phyloP scores from a whole-genome alignment of 2,797 vertebrate species.

The Denticeps clupeoides region DNA sequence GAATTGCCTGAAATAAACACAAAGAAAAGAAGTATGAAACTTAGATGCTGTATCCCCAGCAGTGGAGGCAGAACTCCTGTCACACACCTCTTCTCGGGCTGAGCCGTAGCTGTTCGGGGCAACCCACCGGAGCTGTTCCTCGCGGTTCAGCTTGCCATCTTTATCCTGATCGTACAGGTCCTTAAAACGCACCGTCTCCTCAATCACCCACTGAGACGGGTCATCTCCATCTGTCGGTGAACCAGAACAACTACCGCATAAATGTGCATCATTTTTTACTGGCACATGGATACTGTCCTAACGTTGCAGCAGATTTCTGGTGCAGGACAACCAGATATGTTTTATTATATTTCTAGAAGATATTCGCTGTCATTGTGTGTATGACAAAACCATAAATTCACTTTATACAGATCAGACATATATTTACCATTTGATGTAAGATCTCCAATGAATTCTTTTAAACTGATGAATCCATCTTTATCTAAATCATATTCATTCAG shows the following conservation, averaged over 20 bases:
- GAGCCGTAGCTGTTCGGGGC: constrained; percentile 88
- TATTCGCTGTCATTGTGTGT: too few relatives aligned
- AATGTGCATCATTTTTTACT: too few relatives aligned
- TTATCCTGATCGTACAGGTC: constrained; percentile 87
- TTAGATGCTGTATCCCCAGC: neutral
- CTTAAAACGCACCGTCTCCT: constrained; percentile 83
- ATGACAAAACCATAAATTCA: too few relatives aligned
- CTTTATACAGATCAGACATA: too few relatives aligned
- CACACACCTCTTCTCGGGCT: constrained; percentile 83
- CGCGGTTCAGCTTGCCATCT: constrained; percentile 71
- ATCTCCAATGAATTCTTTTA: constrained; percentile 87
- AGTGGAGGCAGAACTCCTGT: neutral
- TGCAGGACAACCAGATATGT: too few relatives aligned
- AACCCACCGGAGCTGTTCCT: constrained; percentile 86
- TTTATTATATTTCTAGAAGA: too few relatives aligned
- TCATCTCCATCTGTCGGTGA: constrained; percentile 52
- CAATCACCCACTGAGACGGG: constrained; percentile 86
- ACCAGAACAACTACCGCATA: too few relatives aligned
- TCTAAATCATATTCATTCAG: constrained; percentile 83
- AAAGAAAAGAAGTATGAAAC: neutral
- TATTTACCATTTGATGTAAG: constrained; percentile 77
- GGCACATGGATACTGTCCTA: too few relatives aligned
- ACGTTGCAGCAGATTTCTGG: too few relatives aligned
- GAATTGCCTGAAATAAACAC: constrained; percentile 84
- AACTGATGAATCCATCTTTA: constrained; percentile 78